phyloP scores from a whole-genome alignment of 1,140 invertebrate species.

The Andrena cerasifolii region DNA sequence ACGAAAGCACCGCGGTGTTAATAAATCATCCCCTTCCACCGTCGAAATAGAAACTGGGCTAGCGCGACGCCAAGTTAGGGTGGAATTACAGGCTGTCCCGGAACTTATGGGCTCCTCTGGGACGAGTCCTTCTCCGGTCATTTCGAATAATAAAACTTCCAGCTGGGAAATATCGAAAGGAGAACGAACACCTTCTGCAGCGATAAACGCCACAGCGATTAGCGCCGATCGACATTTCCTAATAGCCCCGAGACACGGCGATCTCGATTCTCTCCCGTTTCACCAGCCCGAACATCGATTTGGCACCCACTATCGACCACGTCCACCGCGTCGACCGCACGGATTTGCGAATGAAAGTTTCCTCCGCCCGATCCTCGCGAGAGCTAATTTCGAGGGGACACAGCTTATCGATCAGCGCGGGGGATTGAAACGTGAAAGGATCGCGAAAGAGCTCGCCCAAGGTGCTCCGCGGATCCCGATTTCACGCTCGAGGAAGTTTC shows the following conservation, averaged over 20 bases:
- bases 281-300: too few species aligned
- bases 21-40: slow-evolving; percentile 15
- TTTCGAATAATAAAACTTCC: too few species aligned
- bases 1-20: background rate
- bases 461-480: background rate
- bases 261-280: background rate
- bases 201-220: slow-evolving; percentile 38
- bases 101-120: too few species aligned
- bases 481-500: background rate
- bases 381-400: background rate
- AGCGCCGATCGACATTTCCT: slow-evolving; percentile 47
- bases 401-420: too few species aligned
- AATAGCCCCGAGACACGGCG: slow-evolving; percentile 23
- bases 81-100: background rate
- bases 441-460: background rate
- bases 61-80: background rate
- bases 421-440: background rate
- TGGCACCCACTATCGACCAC: too few species aligned
- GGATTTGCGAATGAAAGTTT: too few species aligned
- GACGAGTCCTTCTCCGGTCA: too few species aligned
- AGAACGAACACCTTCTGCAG: too few species aligned
- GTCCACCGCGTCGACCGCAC: too few species aligned
- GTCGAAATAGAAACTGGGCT: background rate
- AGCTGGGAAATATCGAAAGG: too few species aligned
- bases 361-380: background rate